Base-by-base conservation (phyloP, 2,797 vertebrate genomes). In the Pantherophis vulpinus region DNA sequence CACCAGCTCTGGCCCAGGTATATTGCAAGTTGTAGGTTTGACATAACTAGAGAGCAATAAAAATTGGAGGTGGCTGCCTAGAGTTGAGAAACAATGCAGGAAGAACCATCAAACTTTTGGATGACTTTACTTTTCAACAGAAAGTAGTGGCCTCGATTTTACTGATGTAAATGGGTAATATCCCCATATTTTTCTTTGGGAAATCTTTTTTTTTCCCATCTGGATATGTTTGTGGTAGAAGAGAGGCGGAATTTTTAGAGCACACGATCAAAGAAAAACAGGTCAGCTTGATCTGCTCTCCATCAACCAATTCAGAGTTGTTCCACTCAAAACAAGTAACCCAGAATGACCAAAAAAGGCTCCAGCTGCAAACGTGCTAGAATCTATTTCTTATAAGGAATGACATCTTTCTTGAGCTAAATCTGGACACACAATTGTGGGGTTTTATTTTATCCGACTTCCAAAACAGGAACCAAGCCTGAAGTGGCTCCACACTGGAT, bases 291-390 rank as follows among this genome's bases (percentile, higher is more conserved):
- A 51, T 47, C 66, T 89, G n/a, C 1, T 61, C 74, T 93, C 61
- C 32, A 11, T 87, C 89, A 74, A 89, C 59, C 5, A 70, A 10
- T 16, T 42, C 60, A 29, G 18, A 25, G 32, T 87, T 59, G 27
- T 10, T 47, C 83, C 25, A 2, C 7, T 32, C 2, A 29, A 1
- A 60, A 54, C 56, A 61, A 93, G 42, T 63, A 32, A 37, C 14
- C 63, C 58, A 58, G 55, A 87, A 93, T 91, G 61, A 88, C 92
- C 92, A 93, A 93, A 93, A 88, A 93, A 93, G 92, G 92, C 83
- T 13, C 12, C 12, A 54, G 27, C 3, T 5, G 5, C 9, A 20
- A 58, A 29, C 9, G 3, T 56, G 11, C 12, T 11, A 6, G 42
- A 54, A 51, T 51, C 74, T 87, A 54, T 47, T 90, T 37, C 18